phyloP scores from a whole-genome alignment of 2,888 invertebrate genomes.

The Tholera decimalis region DNA sequence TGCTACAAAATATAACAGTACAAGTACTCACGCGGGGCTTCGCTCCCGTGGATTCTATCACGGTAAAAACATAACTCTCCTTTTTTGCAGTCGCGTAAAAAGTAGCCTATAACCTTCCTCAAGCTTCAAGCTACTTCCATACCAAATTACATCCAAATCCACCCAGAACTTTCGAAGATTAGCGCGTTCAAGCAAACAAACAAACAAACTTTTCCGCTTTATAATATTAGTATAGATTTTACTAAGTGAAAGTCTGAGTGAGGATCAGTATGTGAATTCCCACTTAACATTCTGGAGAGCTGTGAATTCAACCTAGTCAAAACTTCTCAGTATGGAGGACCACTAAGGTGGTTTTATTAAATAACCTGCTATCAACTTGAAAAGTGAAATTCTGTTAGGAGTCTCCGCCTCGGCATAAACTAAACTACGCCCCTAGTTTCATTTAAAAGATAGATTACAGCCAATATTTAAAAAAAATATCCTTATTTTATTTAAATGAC shows the following conservation, averaged over 20 bases:
- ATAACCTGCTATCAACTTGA: conserved; percentile 66
- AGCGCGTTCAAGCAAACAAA: too few species aligned
- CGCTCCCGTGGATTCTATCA: too few species aligned
- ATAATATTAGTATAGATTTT: too few species aligned
- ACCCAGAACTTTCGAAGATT: too few species aligned
- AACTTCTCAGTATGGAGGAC: conserved; percentile 72
- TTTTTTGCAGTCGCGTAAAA: too few species aligned
- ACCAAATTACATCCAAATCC: too few species aligned
- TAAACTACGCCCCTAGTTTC: conserved; percentile 24
- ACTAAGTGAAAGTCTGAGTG: conserved; percentile 26
- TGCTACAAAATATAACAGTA: conserved; percentile 6
- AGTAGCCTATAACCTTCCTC: too few species aligned
- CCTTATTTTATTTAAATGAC: not conserved
- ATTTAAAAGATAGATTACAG: conserved; percentile 16
- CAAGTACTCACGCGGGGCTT: too few species aligned
- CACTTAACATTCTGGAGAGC: conserved; percentile 72
- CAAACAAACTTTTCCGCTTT: too few species aligned
- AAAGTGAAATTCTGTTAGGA: conserved; percentile 62
- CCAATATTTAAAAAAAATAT: not conserved
- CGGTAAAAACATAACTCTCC: too few species aligned
- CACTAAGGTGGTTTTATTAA: conserved; percentile 74
- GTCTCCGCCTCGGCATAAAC: conserved; percentile 23
- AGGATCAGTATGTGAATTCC: conserved; percentile 36
- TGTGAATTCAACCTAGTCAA: conserved; percentile 69
- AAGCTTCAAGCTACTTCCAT: too few species aligned